phyloP scores from a whole-genome alignment of 1,140 invertebrate genomes.

The Schlechtendalia chinensis region DNA sequence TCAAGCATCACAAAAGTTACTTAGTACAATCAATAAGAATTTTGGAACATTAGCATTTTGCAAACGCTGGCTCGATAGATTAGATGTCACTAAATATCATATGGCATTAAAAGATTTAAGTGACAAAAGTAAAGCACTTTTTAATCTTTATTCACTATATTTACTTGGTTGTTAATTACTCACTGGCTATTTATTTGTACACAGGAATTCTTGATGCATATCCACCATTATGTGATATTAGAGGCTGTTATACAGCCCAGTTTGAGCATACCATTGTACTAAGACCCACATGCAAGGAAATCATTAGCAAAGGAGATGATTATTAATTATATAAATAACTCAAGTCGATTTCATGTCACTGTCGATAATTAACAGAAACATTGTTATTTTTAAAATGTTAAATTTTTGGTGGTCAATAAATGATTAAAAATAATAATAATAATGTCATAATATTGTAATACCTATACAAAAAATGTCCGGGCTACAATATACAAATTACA shows the following conservation, averaged over 20 bases:
- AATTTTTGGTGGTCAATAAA: constrained; percentile 23
- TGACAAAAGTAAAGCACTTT: constrained; percentile 69
- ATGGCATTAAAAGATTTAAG: constrained; percentile 98
- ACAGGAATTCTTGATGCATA: constrained; percentile 87
- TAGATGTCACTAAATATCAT: constrained; percentile 95
- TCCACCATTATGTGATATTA: constrained; percentile 95
- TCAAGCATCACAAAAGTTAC: constrained; percentile 86
- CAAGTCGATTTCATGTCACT: neutral
- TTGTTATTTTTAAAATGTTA: constrained; percentile 28
- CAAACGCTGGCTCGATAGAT: constrained; percentile 95
- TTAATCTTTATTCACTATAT: neutral
- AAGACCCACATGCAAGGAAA: constrained; percentile 97
- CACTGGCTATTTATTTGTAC: constrained; percentile 51
- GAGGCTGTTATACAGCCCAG: constrained; percentile 98
- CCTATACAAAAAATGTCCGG: constrained; percentile 26
- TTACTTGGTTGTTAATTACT: neutral
- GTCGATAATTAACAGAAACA: neutral
- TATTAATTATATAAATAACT: constrained; percentile 63
- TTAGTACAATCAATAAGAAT: constrained; percentile 96
- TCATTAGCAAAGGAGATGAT: constrained; percentile 93
- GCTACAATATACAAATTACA: constrained; percentile 20
- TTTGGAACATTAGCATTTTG: constrained; percentile 98
- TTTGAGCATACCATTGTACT: constrained; percentile 98
- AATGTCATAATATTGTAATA: constrained; percentile 13
- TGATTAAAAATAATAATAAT: constrained; percentile 28